A percentile compares a stretch with the other conserved stretches of the same genome.
phyloP scores from a whole-genome alignment of 2,888 invertebrate genomes.

The Synanthedon andrenaeformis region DNA sequence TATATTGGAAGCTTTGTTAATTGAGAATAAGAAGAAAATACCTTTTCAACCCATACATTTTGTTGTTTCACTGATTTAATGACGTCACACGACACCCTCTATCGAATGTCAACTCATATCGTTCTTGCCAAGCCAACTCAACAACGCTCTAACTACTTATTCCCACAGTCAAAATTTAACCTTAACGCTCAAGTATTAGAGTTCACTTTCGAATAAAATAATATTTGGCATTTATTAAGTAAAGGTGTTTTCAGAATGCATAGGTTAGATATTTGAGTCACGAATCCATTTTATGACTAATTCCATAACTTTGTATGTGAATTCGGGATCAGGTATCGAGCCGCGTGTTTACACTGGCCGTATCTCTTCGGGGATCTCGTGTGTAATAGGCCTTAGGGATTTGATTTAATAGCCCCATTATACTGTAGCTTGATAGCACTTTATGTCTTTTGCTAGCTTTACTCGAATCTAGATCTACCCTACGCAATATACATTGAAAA shows the following conservation, averaged over 20 bases:
- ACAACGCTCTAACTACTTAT: slow-evolving; percentile 13
- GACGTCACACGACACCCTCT: slow-evolving; percentile 65
- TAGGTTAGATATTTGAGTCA: slow-evolving; percentile 69
- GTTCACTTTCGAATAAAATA: slow-evolving; percentile 8
- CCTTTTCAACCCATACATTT: slow-evolving; percentile 40
- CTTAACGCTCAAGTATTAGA: accelerated
- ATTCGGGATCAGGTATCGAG: slow-evolving; percentile 59
- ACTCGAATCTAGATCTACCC: no score
- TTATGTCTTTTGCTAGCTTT: background rate
- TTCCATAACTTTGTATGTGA: slow-evolving; percentile 71
- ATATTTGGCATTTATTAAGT: slow-evolving; percentile 10
- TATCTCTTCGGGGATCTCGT: slow-evolving; percentile 45
- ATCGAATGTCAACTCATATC: slow-evolving; percentile 67
- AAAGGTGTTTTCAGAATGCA: slow-evolving; percentile 25
- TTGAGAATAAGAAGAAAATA: no score
- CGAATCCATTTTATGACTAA: slow-evolving; percentile 70
- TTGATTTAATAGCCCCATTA: slow-evolving; percentile 45
- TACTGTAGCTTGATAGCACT: slow-evolving; percentile 9
- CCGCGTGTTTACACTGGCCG: slow-evolving; percentile 51
- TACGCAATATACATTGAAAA: no score
- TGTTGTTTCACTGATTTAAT: slow-evolving; percentile 66
- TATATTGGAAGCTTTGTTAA: no score
- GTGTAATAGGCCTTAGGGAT: slow-evolving; percentile 37
- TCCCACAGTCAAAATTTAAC: slow-evolving; percentile 6
- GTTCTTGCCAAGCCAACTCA: slow-evolving; percentile 17